Evolutionary conservation across 1,140 invertebrate genomes (phyloP).

Genomic region (Rhopalosiphum maidis): DNA sequence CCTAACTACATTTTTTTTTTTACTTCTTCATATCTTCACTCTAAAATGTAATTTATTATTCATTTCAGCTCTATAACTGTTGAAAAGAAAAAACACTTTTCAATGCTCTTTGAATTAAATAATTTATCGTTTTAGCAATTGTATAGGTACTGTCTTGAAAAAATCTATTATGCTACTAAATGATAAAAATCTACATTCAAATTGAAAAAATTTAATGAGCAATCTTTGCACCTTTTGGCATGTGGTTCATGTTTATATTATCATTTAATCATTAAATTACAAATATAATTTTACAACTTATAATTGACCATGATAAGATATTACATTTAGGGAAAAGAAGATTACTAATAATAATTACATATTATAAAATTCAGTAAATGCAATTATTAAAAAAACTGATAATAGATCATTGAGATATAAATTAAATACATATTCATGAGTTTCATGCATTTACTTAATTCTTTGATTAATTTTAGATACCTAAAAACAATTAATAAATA

Average conservation of each 20-base stretch:
- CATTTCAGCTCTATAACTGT: neutral
- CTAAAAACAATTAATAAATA: neutral
- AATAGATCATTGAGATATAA: neutral
- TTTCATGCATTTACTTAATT: neutral
- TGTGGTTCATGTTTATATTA: neutral
- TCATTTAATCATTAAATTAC: neutral
- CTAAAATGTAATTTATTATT: conserved; percentile 26
- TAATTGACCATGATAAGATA: neutral
- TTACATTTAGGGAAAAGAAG: neutral
- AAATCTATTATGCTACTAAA: neutral
- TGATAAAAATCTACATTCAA: neutral
- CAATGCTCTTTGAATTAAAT: neutral
- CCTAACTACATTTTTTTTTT: neutral
- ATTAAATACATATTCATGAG: neutral
- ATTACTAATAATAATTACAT: neutral
- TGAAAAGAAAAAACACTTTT: conserved; percentile 23
- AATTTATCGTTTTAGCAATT: neutral
- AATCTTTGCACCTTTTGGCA: neutral
- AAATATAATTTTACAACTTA: neutral
- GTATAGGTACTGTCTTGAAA: neutral
- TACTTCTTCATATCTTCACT: conserved; percentile 7
- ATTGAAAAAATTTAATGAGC: neutral
- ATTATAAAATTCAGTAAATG: neutral
- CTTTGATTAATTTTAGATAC: neutral
- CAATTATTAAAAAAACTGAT: neutral